phyloP scores from a whole-genome alignment of 1,140 invertebrate genomes.

The Brachionus paranguensis region DNA sequence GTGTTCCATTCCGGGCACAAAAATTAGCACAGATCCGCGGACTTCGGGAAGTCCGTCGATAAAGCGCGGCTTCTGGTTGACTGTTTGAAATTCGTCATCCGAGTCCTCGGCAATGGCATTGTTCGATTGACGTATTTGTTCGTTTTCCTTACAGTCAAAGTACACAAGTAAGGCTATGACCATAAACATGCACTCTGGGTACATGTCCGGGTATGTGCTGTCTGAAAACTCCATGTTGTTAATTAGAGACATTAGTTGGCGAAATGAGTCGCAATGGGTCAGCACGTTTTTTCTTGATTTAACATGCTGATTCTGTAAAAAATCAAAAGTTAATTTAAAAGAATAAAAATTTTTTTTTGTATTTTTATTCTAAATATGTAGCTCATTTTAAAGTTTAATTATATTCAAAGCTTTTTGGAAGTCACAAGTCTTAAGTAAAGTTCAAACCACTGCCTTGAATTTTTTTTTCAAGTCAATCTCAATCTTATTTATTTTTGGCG shows the following conservation, averaged over 20 bases:
- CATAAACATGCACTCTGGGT: not conserved
- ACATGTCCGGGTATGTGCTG: not conserved
- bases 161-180: not conserved
- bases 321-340: not conserved
- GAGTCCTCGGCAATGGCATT: not conserved
- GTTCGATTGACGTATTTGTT: not conserved
- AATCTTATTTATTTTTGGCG: too few species aligned
- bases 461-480: too few species aligned
- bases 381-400: not conserved
- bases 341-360: not conserved
- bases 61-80: slow-evolving; percentile 44
- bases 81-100: not conserved
- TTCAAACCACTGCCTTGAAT: too few species aligned
- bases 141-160: slow-evolving; percentile 9
- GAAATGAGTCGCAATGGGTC: not conserved
- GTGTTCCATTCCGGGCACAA: slow-evolving; percentile 58
- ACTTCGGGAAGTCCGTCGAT: slow-evolving; percentile 46
- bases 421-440: too few species aligned
- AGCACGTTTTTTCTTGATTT: not conserved
- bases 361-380: not conserved
- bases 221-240: not conserved
- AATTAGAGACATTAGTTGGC: not conserved
- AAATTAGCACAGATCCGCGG: slow-evolving; percentile 65
- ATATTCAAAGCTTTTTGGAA: too few species aligned
- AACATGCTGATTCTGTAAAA: not conserved